Evolutionary conservation across 2,797 vertebrate genomes (phyloP).

Genomic region (Thaleichthys pacificus): DNA sequence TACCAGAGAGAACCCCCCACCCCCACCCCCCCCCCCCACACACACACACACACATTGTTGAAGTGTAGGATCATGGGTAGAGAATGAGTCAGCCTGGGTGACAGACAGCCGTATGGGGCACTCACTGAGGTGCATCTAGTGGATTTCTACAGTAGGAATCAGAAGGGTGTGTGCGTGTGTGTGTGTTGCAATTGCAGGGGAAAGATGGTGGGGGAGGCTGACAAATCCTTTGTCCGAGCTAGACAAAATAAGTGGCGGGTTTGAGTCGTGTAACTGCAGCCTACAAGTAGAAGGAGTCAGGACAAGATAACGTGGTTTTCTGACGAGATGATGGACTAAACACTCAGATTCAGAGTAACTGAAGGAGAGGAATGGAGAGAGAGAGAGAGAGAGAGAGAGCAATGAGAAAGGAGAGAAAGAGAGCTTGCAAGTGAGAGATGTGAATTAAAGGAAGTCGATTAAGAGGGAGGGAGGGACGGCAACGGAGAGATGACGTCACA

Average conservation of each 20-base stretch:
- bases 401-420: neutral
- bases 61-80: constrained; percentile 57
- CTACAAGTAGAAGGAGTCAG: constrained; percentile 25
- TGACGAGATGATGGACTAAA: constrained; percentile 30
- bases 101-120: neutral
- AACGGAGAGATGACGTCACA: too few relatives aligned
- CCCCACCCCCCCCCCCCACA: constrained; percentile 14
- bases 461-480: neutral
- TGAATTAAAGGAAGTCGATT: neutral
- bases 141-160: too few relatives aligned
- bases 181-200: too few relatives aligned
- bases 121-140: too few relatives aligned
- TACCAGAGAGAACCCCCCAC: constrained; percentile 16
- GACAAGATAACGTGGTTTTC: constrained; percentile 15
- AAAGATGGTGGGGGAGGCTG: too few relatives aligned
- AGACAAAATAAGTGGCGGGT: constrained; percentile 13
- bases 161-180: too few relatives aligned
- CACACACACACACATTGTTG: constrained; percentile 6
- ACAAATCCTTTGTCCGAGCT: neutral
- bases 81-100: neutral
- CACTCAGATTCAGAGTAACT: constrained; percentile 7
- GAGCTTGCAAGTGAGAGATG: neutral
- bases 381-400: neutral
- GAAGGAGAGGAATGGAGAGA: constrained; percentile 12
- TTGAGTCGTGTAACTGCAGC: neutral